A percentile compares a stretch with the other conserved stretches of the same genome.
Evolutionary conservation across 2,888 invertebrate genomes (phyloP).

Genomic region (Synanthedon tipuliformis): DNA sequence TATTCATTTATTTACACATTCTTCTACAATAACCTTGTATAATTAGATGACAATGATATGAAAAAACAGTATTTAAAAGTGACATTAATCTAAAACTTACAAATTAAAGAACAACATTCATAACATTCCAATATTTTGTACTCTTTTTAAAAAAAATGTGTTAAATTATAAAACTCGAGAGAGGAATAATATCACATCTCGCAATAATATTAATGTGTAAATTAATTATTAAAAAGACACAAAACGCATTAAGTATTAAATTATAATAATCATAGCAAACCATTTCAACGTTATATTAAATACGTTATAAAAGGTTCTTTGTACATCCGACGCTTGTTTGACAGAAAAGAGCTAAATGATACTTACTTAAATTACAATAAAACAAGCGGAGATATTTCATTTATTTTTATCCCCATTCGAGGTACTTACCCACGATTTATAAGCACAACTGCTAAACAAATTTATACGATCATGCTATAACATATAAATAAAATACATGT

Average conservation of each 20-base stretch:
- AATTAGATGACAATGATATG: slow-evolving; percentile 42
- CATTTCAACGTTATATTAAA: slow-evolving; percentile 42
- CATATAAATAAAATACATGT: no score
- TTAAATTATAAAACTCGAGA: slow-evolving; percentile 67
- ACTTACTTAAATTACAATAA: no score
- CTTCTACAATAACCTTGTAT: slow-evolving; percentile 60
- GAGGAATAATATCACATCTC: slow-evolving; percentile 35
- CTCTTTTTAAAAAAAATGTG: slow-evolving; percentile 58
- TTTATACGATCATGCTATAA: no score
- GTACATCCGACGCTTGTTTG: slow-evolving; percentile 15
- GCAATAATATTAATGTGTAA: slow-evolving; percentile 61
- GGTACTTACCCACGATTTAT: no score
- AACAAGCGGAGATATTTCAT: no score
- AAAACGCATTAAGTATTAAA: slow-evolving; percentile 64
- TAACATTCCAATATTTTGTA: slow-evolving; percentile 70
- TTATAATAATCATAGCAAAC: slow-evolving; percentile 58
- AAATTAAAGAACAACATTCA: slow-evolving; percentile 62
- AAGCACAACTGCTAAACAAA: no score
- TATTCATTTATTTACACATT: slow-evolving; percentile 68
- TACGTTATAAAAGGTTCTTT: slow-evolving; percentile 5
- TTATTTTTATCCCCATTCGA: no score
- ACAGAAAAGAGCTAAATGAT: no score
- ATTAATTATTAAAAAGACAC: slow-evolving; percentile 66
- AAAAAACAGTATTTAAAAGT: slow-evolving; percentile 52
- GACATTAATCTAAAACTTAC: slow-evolving; percentile 65